Conservation (phyloP, 2,797 vertebrate species). For the Vultur gryphus region DNA sequence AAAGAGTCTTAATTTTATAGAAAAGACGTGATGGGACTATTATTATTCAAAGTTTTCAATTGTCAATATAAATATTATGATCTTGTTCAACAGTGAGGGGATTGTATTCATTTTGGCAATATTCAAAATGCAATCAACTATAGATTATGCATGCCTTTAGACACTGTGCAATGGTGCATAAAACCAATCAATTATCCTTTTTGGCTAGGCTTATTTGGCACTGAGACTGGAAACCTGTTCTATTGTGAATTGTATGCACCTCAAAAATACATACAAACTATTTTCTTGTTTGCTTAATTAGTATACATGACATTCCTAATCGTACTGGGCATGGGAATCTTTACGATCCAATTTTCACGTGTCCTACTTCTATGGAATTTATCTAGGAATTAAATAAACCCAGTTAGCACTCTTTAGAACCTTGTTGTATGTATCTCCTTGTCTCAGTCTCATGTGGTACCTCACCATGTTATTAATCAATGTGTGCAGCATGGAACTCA, state of each 20-base stretch:
- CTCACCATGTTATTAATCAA: background rate
- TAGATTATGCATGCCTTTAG: constrained; percentile 58
- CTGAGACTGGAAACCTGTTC: constrained; percentile 63
- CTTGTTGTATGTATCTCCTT: background rate
- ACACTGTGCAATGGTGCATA: constrained; percentile 25
- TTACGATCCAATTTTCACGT: constrained; percentile 44
- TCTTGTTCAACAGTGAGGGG: constrained; percentile 33
- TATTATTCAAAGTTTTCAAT: constrained; percentile 26
- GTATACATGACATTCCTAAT: constrained; percentile 53
- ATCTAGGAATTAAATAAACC: background rate
- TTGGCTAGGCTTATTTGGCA: constrained; percentile 44
- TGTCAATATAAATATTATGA: constrained; percentile 55
- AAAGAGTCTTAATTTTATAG: constrained; percentile 26
- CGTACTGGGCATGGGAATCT: constrained; percentile 49
- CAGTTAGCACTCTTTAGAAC: background rate
- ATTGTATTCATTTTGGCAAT: constrained; percentile 56
- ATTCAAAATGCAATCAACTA: constrained; percentile 43
- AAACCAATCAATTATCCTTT: constrained; percentile 66
- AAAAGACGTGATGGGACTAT: background rate
- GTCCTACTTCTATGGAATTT: constrained; percentile 26
- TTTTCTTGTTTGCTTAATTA: constrained; percentile 71
- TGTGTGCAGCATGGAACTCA: background rate
- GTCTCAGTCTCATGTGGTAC: background rate
- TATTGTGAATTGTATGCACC: constrained; percentile 53
- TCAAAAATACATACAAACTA: constrained; percentile 61